Percentiles rank a stretch among this genome's conserved stretches.
Conservation (phyloP, 2,113 vertebrate genomes). For the Apteryx mantelli region DNA sequence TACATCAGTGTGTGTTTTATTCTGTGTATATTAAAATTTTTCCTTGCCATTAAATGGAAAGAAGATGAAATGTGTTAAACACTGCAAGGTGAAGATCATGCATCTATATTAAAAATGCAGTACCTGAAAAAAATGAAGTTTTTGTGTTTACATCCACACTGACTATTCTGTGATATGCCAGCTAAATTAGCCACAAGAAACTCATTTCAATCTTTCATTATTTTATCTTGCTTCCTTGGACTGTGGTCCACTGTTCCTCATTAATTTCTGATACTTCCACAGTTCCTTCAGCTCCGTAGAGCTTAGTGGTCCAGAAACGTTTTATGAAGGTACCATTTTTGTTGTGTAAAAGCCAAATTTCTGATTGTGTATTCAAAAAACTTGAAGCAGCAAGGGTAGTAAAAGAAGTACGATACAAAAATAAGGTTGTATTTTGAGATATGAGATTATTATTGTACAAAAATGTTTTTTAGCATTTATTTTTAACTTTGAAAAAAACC, state of each 20-base stretch:
- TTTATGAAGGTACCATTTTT: not conserved
- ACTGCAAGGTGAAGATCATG: not conserved
- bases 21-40: not conserved
- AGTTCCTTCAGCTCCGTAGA: not conserved
- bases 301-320: not conserved
- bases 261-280: slow-evolving; percentile 6
- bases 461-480: not conserved
- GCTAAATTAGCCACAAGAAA: not conserved
- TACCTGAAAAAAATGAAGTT: not conserved
- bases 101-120: not conserved
- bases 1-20: not conserved
- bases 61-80: not conserved
- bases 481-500: not conserved
- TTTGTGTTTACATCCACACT: not conserved
- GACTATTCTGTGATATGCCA: not conserved
- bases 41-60: not conserved
- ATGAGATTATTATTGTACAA: not conserved
- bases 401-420: not conserved
- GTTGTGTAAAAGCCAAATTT: not conserved
- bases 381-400: not conserved
- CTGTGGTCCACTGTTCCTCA: not conserved
- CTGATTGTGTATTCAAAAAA: not conserved
- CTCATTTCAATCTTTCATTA: not conserved
- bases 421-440: not conserved
- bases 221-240: slow-evolving; percentile 12